These are phyloP conservation scores for Mobula birostris DNA, from an alignment of 2,113 vertebrate genomes.

Conservation along the genomic window DNA sequence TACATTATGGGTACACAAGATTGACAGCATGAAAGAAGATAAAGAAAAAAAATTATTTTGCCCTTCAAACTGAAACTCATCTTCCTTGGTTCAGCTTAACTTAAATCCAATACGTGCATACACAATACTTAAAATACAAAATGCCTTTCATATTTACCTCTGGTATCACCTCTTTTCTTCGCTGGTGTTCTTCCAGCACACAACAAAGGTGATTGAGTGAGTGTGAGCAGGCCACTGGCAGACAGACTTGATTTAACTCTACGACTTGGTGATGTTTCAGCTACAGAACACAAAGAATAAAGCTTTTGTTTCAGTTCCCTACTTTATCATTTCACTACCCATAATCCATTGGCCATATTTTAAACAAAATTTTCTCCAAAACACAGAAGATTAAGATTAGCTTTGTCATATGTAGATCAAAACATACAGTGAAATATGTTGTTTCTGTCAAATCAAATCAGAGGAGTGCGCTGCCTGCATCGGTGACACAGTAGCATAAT, in stretches of 20 bases:
- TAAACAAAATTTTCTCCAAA: no score
- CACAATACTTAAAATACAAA: no score
- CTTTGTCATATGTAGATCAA: no score
- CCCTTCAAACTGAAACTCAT: neutral
- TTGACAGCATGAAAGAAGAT: neutral
- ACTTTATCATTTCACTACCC: no score
- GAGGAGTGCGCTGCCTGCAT: no score
- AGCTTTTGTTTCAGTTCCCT: no score
- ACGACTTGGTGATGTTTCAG: conserved; percentile 56
- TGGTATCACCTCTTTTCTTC: conserved; percentile 44
- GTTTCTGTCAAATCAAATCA: no score
- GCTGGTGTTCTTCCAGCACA: conserved; percentile 57
- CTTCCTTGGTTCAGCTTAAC: neutral
- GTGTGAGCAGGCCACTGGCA: conserved; percentile 72
- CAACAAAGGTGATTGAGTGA: conserved; percentile 82
- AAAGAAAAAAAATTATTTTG: neutral
- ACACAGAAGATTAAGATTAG: no score
- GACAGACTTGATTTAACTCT: conserved; percentile 58
- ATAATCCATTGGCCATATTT: no score
- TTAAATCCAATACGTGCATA: neutral
- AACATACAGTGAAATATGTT: no score
- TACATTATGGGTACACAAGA: neutral
- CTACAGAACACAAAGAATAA: conserved; percentile 45
- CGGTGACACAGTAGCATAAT: no score
- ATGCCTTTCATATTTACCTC: conserved; percentile 46